Evolutionary conservation across 2,113 vertebrate species (phyloP), one percentile per base, ranked within the genome.

Genomic region (Asarcornis scutulata): DNA sequence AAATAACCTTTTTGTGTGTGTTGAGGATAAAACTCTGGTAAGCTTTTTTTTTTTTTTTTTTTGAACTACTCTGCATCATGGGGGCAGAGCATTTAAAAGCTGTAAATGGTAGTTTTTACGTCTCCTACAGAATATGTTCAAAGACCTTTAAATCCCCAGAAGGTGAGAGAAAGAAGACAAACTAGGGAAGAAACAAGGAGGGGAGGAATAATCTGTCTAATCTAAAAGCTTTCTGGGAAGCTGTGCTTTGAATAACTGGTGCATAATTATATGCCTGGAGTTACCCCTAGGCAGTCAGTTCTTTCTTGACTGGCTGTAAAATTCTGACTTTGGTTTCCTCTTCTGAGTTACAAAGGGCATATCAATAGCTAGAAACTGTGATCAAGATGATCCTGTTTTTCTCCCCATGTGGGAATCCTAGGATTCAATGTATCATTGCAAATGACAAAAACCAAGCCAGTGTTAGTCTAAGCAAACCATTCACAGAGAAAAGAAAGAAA

Each of bases 161-260:
- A 95, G 79, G 75, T 81, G 91, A 90, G 60, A 38, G 56, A 88
- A 82, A 81, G 86, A 94, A 86, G 83, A 64, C 72, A 88, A 88
- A 27, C 63, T 38, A 48, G 52, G 80, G 50, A 71, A 81, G 60
- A 6, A 67, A 20, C 62, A 75, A 93, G 50, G n/a, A 96, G 29
- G 40, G 52, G 72, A 86, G 44, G 56, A 88, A 75, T 95, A 56
- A 96, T 63, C 46, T 83, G 0, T 74, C 34, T 86, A 77, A 88
- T 86, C 79, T 77, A 59, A 91, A 88, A 67, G 46, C 76, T 75
- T 95, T 88, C 56, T 91, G 82, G 42, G 86, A 96, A 74, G 38
- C 46, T 26, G 9, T 93, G 31, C 55, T 95, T 96, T 93, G 93
- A 93, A 44, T 96, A 94, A 56, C 48, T 79, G 13, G 20, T 76